Evolutionary conservation across 2,797 vertebrate genomes (phyloP), one percentile per base, ranked within the genome.

Genomic region (Esox lucius): DNA sequence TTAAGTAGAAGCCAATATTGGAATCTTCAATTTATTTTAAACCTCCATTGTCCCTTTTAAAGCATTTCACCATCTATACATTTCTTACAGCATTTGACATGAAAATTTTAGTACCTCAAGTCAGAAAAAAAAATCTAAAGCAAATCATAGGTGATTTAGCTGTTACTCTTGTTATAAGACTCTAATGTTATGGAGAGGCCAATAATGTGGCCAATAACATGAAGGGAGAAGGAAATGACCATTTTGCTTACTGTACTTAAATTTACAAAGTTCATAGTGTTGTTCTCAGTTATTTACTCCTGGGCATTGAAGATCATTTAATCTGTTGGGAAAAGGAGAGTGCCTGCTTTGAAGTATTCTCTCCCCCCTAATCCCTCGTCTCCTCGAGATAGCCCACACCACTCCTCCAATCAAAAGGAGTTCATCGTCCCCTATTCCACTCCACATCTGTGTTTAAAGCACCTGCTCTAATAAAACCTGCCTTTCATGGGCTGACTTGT

Each of bases 201-300:
- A 19, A 35, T 46, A 35, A 33, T 62, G 42, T 22, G 89, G 90
- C 87, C 89, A 92, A 89, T 90, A 89, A 80, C 28, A 35, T 70
- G 74, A 84, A 71, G 72, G 74, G 84, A 70, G 84, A 70, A 72
- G 9, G 71, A 79, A 76, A 75, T 78, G 74, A 79, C 83, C 83
- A 80, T 87, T 74, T 87, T 84, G 81, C 77, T 9, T 68, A n/a
- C 31, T 42, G n/a, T 68, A n/a, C 17, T 42, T 39, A 42, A 22
- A 24, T 39, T 49, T 83, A 48, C 56, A n/a, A 59, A 59, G 19
- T 59, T 59, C 85, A 75, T 84, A 85, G 84, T 89, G 84, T 79
- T 85, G 72, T 87, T 88, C 5, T 49, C 68, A 79, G 76, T 80
- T 87, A 77, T 81, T 87, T 42, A 74, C 39, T 48, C 61, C 22